Evolutionary conservation across 2,888 invertebrate species (phyloP).

Genomic region (Helicoverpa assulta): DNA sequence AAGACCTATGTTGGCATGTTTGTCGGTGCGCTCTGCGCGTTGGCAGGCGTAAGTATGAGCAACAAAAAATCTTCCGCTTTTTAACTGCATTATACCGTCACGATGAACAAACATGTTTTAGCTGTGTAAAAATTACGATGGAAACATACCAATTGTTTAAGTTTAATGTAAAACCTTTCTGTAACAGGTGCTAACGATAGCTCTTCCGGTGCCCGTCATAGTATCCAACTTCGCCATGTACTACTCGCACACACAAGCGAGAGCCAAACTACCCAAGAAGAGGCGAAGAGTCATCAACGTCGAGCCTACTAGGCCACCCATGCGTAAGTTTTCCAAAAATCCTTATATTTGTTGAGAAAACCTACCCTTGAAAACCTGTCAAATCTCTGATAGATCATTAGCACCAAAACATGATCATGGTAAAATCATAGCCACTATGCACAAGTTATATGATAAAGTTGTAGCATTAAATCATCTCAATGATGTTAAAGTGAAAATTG

Average conservation of each 20-base stretch:
- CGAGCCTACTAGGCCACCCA: conserved; percentile 95
- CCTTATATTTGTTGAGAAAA: background rate
- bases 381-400: background rate
- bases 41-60: conserved; percentile 95
- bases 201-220: conserved; percentile 99
- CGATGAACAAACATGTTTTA: no score
- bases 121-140: no score
- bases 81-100: no score
- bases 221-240: conserved; percentile 99
- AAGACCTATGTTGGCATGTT: conserved; percentile 99
- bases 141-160: no score
- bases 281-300: conserved; percentile 98
- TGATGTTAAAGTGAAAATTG: conserved; percentile 12
- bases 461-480: background rate
- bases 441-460: background rate
- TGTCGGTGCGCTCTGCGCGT: conserved; percentile 98
- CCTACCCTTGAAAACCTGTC: conserved; percentile 1
- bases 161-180: background rate
- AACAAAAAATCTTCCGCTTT: background rate
- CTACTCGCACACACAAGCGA: conserved; percentile 98
- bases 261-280: conserved; percentile 99
- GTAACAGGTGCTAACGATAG: conserved; percentile 95
- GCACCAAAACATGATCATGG: background rate
- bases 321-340: conserved; percentile 75
- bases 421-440: background rate